Percentiles rank a stretch among this genome's conserved stretches.
phyloP scores from a whole-genome alignment of 2,797 vertebrate species.

The Carcharodon carcharias region DNA sequence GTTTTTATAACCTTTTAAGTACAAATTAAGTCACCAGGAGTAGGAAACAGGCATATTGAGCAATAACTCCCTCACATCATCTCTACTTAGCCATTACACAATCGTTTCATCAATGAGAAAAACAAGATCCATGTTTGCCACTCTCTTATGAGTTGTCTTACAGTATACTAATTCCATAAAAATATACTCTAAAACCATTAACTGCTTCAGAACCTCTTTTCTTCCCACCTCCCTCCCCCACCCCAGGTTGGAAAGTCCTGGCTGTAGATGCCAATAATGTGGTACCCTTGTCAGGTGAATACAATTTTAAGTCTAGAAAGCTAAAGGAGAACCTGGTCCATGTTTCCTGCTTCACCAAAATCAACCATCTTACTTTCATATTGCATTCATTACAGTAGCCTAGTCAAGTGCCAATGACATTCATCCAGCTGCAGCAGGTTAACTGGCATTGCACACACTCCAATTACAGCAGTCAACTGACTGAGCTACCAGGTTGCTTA shows the following conservation, averaged over 20 bases:
- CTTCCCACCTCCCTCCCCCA: neutral
- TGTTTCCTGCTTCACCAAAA: neutral
- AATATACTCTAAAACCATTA: neutral
- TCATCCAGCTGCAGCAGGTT: neutral
- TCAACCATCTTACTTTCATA: constrained; percentile 1
- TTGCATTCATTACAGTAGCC: neutral
- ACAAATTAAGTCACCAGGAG: neutral
- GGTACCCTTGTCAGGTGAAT: neutral
- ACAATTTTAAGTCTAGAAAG: neutral
- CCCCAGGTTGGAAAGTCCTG: neutral
- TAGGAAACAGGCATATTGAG: neutral
- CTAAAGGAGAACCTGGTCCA: neutral
- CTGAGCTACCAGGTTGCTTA: neutral
- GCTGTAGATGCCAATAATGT: neutral
- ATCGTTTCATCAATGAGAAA: neutral
- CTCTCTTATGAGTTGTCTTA: neutral
- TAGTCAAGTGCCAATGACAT: neutral
- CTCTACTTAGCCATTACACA: neutral
- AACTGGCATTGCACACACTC: neutral
- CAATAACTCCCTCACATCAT: neutral
- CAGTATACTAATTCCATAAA: neutral
- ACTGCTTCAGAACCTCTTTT: neutral
- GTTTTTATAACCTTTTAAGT: neutral
- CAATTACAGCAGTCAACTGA: neutral
- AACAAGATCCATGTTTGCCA: neutral